Evolutionary conservation across 1,140 invertebrate species (phyloP).

Genomic region (Drosophila parabipectinata): DNA sequence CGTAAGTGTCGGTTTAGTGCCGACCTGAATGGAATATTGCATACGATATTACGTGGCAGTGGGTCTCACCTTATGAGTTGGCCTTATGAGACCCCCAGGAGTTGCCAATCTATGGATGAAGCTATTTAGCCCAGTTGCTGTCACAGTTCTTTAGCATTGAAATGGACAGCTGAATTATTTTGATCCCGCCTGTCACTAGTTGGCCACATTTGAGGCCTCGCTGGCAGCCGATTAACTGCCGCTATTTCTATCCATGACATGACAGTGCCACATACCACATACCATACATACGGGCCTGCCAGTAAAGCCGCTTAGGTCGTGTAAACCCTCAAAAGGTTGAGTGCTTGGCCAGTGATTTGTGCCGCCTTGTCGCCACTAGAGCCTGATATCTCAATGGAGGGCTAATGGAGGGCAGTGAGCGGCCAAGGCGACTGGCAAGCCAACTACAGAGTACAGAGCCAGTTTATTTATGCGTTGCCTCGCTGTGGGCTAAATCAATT

Average conservation of each 20-base stretch:
- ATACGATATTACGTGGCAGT: conserved; percentile 49
- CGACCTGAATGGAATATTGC: conserved; percentile 48
- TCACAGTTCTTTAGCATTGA: conserved; percentile 13
- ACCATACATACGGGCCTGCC: not conserved
- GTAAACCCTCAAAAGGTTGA: conserved; percentile 70
- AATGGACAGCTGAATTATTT: conserved; percentile 32
- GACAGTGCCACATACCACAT: conserved; percentile 9
- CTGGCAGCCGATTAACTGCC: conserved; percentile 37
- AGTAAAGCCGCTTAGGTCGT: conserved; percentile 73
- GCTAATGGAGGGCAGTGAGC: conserved; percentile 24
- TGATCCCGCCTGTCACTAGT: conserved; percentile 37
- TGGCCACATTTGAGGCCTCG: conserved; percentile 34
- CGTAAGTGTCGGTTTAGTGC: conserved; percentile 19
- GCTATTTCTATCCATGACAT: conserved; percentile 38
- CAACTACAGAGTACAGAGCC: conserved; percentile 4
- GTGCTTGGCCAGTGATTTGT: conserved; percentile 59
- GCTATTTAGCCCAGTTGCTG: not conserved
- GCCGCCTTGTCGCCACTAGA: conserved; percentile 1
- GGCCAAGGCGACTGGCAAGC: conserved; percentile 34
- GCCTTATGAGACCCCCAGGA: conserved; percentile 14
- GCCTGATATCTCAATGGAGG: too few relatives aligned
- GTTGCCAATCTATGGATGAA: conserved; percentile 13
- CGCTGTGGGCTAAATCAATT: conserved; percentile 70
- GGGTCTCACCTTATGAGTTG: conserved; percentile 2
- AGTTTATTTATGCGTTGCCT: conserved; percentile 45